Conservation (phyloP, 2,888 invertebrate species). For the Meganola albula region DNA sequence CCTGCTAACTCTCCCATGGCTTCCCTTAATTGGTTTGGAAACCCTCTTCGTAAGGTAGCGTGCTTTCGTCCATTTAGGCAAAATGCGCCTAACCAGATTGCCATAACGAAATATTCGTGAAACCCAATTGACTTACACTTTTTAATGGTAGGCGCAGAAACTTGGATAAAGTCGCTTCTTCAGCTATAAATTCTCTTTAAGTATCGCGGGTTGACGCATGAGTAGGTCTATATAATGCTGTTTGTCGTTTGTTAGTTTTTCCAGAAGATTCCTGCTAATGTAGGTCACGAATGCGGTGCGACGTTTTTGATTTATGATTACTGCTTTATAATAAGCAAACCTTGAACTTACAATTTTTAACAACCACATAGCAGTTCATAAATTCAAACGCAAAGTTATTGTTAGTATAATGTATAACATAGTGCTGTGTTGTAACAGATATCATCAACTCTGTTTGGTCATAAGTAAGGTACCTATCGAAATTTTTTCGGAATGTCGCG, state of each 20-base stretch:
- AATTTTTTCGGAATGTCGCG: slow-evolving; percentile 58
- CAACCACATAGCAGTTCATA: slow-evolving; percentile 40
- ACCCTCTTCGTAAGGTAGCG: slow-evolving; percentile 71
- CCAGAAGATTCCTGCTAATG: slow-evolving; percentile 25
- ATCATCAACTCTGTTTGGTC: slow-evolving; percentile 51
- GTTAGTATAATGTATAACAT: too few species aligned
- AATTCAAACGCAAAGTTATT: slow-evolving; percentile 40
- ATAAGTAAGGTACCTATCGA: too few species aligned
- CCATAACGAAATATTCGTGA: slow-evolving; percentile 67
- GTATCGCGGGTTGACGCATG: slow-evolving; percentile 52
- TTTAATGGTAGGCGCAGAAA: slow-evolving; percentile 39
- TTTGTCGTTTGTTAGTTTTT: slow-evolving; percentile 41
- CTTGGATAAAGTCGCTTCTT: slow-evolving; percentile 42
- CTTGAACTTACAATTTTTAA: slow-evolving; percentile 35
- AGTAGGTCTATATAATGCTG: too few species aligned
- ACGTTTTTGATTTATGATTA: slow-evolving; percentile 31
- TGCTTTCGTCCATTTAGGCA: slow-evolving; percentile 64
- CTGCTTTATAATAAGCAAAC: slow-evolving; percentile 13
- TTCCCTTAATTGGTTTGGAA: slow-evolving; percentile 76
- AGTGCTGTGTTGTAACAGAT: slow-evolving; percentile 37
- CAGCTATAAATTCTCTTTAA: slow-evolving; percentile 51
- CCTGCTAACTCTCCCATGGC: slow-evolving; percentile 68
- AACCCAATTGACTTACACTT: slow-evolving; percentile 58
- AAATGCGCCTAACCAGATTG: slow-evolving; percentile 72
- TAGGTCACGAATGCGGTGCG: slow-evolving; percentile 40